These are phyloP conservation scores for Anoura caudifer DNA, from an alignment of 2,113 vertebrate species.

Conservation along the genomic window DNA sequence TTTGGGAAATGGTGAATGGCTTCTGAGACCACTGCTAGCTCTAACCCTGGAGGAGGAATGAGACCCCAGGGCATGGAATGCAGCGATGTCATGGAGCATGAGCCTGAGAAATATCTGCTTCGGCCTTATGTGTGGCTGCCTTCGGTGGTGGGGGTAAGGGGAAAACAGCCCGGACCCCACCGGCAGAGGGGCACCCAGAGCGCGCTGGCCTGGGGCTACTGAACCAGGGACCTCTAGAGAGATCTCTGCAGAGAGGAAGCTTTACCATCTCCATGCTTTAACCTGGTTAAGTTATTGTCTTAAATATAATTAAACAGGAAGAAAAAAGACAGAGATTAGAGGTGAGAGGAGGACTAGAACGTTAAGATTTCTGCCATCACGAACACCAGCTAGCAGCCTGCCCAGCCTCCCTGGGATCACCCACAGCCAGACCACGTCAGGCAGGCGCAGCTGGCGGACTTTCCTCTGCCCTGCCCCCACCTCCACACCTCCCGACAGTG, in stretches of 20 bases:
- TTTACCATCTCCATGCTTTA: neutral
- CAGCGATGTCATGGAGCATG: neutral
- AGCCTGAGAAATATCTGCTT: neutral
- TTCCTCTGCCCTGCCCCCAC: neutral
- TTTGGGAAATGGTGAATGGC: neutral
- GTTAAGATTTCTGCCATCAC: neutral
- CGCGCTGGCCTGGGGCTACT: neutral
- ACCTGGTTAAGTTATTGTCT: neutral
- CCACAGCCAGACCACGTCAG: neutral
- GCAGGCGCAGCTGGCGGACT: neutral
- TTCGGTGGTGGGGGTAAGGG: neutral
- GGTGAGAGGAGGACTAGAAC: neutral
- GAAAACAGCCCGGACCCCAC: neutral
- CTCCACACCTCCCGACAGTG: neutral
- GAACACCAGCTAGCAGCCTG: rapidly evolving
- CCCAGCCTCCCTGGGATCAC: neutral
- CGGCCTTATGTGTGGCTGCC: neutral
- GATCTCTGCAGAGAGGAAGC: neutral
- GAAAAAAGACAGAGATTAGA: neutral
- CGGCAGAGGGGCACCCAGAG: neutral
- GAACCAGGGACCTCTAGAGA: no score
- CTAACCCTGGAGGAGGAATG: neutral
- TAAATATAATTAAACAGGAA: neutral
- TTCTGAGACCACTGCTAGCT: neutral
- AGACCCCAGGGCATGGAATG: neutral